Percentiles rank a stretch among this genome's conserved stretches.
phyloP scores from a whole-genome alignment of 2,113 vertebrate species.

The Epinephelus moara region DNA sequence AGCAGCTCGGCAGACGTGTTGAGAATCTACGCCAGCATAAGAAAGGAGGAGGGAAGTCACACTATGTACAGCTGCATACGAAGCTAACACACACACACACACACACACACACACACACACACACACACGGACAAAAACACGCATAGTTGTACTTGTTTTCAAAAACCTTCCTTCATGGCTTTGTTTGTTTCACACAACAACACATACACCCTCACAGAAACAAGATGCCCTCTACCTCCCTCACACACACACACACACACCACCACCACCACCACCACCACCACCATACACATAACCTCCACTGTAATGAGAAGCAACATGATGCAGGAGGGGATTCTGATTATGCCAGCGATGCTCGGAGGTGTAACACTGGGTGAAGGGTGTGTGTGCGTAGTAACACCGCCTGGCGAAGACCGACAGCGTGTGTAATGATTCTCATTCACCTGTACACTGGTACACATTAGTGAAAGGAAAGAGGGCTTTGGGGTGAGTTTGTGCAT shows the following conservation, averaged over 20 bases:
- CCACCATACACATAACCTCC: slow-evolving; percentile 1
- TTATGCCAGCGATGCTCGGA: slow-evolving; percentile 33
- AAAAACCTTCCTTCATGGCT: slow-evolving; percentile 8
- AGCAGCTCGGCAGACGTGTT: slow-evolving; percentile 74
- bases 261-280: neutral
- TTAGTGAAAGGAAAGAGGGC: slow-evolving; percentile 6
- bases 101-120: slow-evolving; percentile 20
- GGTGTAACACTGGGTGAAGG: slow-evolving; percentile 24
- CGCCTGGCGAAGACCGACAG: slow-evolving; percentile 21
- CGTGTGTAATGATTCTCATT: slow-evolving; percentile 44
- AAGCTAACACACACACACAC: slow-evolving; percentile 10
- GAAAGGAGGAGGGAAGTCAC: slow-evolving; percentile 19
- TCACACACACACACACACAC: slow-evolving; percentile 10
- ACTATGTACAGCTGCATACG: slow-evolving; percentile 12
- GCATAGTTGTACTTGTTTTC: slow-evolving; percentile 8
- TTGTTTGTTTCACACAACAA: slow-evolving; percentile 22
- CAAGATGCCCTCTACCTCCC: slow-evolving; percentile 7
- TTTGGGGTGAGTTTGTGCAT: neutral
- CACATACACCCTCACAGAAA: slow-evolving; percentile 2
- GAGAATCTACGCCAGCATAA: slow-evolving; percentile 65
- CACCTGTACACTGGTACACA: slow-evolving; percentile 29
- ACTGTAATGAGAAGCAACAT: slow-evolving; percentile 53
- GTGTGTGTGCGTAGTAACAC: slow-evolving; percentile 14
- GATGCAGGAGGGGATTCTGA: slow-evolving; percentile 37
- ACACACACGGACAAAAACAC: slow-evolving; percentile 7